A percentile compares a stretch with the other conserved stretches of the same genome.
These are phyloP conservation scores for Ctenoplectra terminalis DNA, from an alignment of 1,140 invertebrate genomes.

Conservation along the genomic window DNA sequence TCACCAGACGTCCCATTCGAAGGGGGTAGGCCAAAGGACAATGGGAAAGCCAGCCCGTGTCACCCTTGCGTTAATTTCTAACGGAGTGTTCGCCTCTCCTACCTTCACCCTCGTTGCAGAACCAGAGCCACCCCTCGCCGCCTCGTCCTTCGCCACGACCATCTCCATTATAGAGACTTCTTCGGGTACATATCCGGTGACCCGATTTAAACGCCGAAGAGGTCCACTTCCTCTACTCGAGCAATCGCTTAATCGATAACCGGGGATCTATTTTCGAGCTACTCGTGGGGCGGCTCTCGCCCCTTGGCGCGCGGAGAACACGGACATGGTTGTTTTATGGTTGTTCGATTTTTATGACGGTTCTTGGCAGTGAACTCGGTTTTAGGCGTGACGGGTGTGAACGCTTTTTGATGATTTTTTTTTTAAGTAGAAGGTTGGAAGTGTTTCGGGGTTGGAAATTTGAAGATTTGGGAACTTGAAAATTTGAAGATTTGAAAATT, in stretches of 20 bases:
- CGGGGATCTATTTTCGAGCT: conserved; percentile 1
- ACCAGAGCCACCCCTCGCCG: conserved; percentile 16
- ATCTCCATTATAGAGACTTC: conserved; percentile 73
- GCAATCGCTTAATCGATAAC: conserved; percentile 57
- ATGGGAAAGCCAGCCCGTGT: conserved; percentile 71
- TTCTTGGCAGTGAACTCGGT: too few relatives aligned
- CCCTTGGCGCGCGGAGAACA: too few relatives aligned
- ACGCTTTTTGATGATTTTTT: too few relatives aligned
- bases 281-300: too few relatives aligned
- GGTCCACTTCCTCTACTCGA: conserved; percentile 54
- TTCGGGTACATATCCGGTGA: conserved; percentile 78
- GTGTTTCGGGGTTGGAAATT: too few relatives aligned
- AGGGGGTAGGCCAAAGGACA: conserved; percentile 67
- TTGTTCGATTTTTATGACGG: too few relatives aligned
- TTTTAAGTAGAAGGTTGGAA: too few relatives aligned
- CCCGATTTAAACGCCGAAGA: conserved; percentile 74
- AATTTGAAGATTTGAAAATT: too few relatives aligned
- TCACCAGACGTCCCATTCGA: conserved; percentile 65
- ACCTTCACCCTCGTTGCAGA: conserved; percentile 18
- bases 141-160: conserved; percentile 52
- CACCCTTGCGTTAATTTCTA: conserved; percentile 77
- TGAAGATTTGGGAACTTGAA: too few relatives aligned
- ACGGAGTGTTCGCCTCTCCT: conserved; percentile 56
- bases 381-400: too few relatives aligned
- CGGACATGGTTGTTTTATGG: too few relatives aligned